These are phyloP conservation scores for Bryconaethiops microstoma DNA, from an alignment of 2,797 vertebrate genomes.

Conservation along the genomic window DNA sequence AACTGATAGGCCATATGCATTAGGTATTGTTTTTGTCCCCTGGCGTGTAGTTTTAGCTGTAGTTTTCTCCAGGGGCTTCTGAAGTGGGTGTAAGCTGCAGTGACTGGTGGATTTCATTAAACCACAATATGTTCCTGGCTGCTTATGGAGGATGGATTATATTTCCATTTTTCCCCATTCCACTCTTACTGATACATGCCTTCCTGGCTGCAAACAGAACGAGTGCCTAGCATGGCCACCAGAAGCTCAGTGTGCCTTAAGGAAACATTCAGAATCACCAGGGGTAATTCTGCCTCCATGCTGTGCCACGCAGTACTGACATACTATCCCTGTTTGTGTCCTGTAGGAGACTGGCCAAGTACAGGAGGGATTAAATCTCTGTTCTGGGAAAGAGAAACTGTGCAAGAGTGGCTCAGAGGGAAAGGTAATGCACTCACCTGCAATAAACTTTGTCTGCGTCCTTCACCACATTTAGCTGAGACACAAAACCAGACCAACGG, in stretches of 20 bases:
- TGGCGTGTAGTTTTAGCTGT: neutral
- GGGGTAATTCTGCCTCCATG: slow-evolving; percentile 30
- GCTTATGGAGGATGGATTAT: slow-evolving; percentile 35
- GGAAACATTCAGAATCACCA: slow-evolving; percentile 30
- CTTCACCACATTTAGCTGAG: slow-evolving; percentile 8
- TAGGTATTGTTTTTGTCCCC: slow-evolving; percentile 21
- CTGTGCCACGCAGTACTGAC: slow-evolving; percentile 22
- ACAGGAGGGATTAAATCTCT: slow-evolving; percentile 43
- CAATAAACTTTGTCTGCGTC: slow-evolving; percentile 24
- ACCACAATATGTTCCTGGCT: slow-evolving; percentile 28
- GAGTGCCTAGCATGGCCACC: neutral
- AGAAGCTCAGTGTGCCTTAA: slow-evolving; percentile 21
- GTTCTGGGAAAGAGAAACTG: slow-evolving; percentile 40
- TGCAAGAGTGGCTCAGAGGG: slow-evolving; percentile 24
- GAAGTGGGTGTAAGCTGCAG: neutral
- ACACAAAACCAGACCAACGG: slow-evolving; percentile 22
- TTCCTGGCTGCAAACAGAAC: slow-evolving; percentile 26
- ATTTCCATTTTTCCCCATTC: neutral
- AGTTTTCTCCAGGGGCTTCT: neutral
- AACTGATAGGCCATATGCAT: neutral
- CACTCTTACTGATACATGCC: slow-evolving; percentile 22
- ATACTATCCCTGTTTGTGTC: slow-evolving; percentile 34
- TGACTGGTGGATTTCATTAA: slow-evolving; percentile 40
- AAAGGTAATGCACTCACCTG: slow-evolving; percentile 31
- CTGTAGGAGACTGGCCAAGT: slow-evolving; percentile 23